These are phyloP conservation scores for Scytalopus superciliaris DNA, from an alignment of 2,113 vertebrate genomes.

Conservation along the genomic window DNA sequence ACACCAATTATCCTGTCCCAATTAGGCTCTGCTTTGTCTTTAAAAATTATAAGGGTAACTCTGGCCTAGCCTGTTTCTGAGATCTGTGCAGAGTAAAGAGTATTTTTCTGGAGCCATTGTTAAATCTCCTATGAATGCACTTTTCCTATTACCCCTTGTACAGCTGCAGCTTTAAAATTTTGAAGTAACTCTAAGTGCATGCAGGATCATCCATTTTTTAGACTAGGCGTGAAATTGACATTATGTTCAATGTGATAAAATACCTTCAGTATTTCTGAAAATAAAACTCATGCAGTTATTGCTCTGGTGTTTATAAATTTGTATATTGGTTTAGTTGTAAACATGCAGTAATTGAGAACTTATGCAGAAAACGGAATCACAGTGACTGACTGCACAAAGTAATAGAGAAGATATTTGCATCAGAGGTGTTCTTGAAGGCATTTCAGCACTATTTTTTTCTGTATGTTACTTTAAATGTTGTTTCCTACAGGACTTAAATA, in stretches of 20 bases:
- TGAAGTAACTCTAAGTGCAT: rapidly evolving
- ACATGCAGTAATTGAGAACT: neutral
- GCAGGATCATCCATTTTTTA: neutral
- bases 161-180: neutral
- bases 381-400: neutral
- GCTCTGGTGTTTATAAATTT: neutral
- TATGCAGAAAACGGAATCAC: neutral
- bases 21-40: neutral
- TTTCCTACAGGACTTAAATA: neutral
- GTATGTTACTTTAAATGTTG: neutral
- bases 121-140: neutral
- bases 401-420: neutral
- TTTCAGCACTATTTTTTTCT: neutral
- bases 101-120: neutral
- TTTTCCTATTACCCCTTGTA: neutral
- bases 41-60: neutral
- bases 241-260: neutral
- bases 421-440: neutral
- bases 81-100: neutral
- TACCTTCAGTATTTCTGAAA: neutral
- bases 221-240: neutral
- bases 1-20: neutral
- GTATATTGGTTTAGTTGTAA: neutral
- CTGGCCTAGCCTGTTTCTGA: neutral
- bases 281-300: neutral